These are phyloP conservation scores for Zapus hudsonius DNA, from an alignment of 2,113 vertebrate genomes.

Conservation along the genomic window DNA sequence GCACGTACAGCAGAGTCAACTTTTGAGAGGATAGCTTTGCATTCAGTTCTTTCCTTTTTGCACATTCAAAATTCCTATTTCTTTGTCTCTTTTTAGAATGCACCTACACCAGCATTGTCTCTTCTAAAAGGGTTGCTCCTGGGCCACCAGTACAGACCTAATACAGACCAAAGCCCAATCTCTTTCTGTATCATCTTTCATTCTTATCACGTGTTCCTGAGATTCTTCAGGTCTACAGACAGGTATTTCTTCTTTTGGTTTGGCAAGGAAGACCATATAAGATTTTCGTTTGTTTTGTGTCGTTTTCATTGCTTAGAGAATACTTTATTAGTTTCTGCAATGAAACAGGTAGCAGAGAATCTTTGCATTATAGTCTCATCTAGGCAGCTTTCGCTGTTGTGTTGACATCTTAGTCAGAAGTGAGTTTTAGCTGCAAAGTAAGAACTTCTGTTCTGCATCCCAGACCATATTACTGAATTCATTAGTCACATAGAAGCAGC, in stretches of 20 bases:
- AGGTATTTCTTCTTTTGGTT: background rate
- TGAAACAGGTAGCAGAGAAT: background rate
- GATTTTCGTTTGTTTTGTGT: background rate
- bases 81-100: background rate
- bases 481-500: background rate
- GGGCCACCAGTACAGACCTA: background rate
- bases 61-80: background rate
- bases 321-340: background rate
- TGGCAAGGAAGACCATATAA: constrained; percentile 1
- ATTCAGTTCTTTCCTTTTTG: background rate
- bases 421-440: constrained; percentile 2
- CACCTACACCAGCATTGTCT: background rate
- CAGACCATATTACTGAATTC: background rate
- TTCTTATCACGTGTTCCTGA: background rate
- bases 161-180: background rate
- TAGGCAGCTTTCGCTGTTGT: background rate
- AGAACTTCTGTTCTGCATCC: background rate
- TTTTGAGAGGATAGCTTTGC: background rate
- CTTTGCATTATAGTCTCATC: background rate
- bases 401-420: background rate
- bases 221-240: background rate
- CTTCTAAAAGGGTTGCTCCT: background rate
- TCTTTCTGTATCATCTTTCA: background rate
- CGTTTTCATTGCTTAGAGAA: background rate
- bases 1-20: background rate